These are phyloP conservation scores for Pitta sordida DNA, from an alignment of 2,113 vertebrate species.

Conservation along the genomic window DNA sequence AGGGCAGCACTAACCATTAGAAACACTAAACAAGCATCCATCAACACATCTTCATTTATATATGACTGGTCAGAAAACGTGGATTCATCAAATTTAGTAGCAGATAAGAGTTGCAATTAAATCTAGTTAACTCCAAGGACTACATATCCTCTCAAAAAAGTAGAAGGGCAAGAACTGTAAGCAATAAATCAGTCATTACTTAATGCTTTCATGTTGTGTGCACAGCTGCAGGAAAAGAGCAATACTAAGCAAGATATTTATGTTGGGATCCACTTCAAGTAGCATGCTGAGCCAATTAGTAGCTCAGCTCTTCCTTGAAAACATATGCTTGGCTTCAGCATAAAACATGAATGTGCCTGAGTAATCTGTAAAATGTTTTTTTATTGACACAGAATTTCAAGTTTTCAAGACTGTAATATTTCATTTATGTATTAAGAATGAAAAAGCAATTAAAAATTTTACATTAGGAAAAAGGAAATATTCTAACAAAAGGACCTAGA, in stretches of 20 bases:
- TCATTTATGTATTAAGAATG: not conserved
- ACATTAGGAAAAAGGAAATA: not conserved
- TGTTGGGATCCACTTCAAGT: not conserved
- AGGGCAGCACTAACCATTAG: not conserved
- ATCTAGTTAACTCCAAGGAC: not conserved
- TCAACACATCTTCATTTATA: not conserved
- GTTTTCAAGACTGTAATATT: not conserved
- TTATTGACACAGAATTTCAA: not conserved
- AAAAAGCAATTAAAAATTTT: not conserved
- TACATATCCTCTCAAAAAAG: not conserved
- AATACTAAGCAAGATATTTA: not conserved
- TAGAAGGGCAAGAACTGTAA: not conserved
- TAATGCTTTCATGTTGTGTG: not conserved
- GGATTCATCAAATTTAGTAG: not conserved
- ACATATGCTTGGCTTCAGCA: not conserved
- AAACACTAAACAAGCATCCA: not conserved
- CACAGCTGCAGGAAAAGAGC: not conserved
- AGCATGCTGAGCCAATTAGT: not conserved
- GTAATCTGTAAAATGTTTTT: not conserved
- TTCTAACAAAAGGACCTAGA: not conserved
- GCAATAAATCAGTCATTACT: not conserved
- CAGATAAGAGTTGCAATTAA: not conserved
- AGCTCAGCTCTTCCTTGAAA: not conserved
- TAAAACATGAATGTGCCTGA: not conserved
- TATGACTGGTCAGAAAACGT: not conserved